Percentiles rank a stretch among this genome's conserved stretches.
Conservation (phyloP, 2,888 invertebrate species). For the Tridacna crocea region DNA sequence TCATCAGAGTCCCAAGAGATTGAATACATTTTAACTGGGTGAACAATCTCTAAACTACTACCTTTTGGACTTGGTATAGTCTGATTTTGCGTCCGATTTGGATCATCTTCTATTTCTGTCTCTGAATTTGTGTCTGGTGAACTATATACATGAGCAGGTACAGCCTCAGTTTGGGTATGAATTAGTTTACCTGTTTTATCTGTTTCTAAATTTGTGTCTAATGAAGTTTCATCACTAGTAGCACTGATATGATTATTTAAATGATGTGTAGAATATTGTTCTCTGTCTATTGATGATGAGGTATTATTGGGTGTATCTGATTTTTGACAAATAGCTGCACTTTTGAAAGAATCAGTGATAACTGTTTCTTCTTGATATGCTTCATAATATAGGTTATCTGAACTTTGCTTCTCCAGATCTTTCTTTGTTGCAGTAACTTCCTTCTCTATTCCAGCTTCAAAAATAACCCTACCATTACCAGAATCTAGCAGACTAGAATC, state of each 20-base stretch:
- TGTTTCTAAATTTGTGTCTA: not conserved
- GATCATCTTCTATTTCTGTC: not conserved
- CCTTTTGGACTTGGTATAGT: not conserved
- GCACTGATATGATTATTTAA: not conserved
- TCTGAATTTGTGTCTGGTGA: not conserved
- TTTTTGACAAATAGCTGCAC: constrained; percentile 4
- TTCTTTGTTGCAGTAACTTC: not conserved
- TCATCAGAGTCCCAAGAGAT: constrained; percentile 54
- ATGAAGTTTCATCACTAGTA: not conserved
- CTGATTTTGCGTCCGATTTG: not conserved
- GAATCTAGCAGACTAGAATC: not conserved
- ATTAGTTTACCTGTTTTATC: not conserved
- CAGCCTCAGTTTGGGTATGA: no score
- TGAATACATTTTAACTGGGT: constrained; percentile 50
- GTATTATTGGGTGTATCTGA: constrained; percentile 4
- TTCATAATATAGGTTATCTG: constrained; percentile 3
- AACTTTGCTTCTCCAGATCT: not conserved
- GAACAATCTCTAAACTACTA: constrained; percentile 9
- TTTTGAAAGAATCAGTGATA: not conserved
- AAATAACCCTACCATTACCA: no score
- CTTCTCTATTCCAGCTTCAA: not conserved
- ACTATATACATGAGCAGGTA: not conserved
- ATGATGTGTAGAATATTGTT: not conserved
- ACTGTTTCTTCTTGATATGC: constrained; percentile 6
- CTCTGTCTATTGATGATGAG: not conserved